Evolutionary conservation across 2,797 vertebrate species (phyloP).

Genomic region (Cyclura pinguis): DNA sequence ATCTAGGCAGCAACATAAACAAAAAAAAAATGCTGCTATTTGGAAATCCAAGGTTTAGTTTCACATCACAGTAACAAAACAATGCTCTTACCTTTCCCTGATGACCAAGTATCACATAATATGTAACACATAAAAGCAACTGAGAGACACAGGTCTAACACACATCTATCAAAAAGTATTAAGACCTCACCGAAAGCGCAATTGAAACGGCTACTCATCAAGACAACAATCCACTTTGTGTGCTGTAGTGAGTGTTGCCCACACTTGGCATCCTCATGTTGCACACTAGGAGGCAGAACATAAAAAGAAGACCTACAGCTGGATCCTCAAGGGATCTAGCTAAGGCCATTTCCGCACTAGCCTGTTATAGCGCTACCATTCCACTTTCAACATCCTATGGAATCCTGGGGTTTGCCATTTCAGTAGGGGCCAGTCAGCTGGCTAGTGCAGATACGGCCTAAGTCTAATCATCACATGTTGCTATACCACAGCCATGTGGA

Average conservation of each 20-base stretch:
- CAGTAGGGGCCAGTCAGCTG: too few relatives aligned
- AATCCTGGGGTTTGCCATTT: too few relatives aligned
- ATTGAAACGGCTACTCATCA: background rate
- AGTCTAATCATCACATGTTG: background rate
- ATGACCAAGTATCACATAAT: slow-evolving; percentile 24
- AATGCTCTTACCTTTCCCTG: background rate
- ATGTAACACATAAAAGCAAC: background rate
- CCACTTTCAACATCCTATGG: too few relatives aligned
- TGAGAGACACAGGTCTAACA: background rate
- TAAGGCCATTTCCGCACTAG: too few relatives aligned
- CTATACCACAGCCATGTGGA: background rate
- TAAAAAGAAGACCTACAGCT: background rate
- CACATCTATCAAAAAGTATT: background rate
- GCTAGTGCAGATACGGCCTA: background rate
- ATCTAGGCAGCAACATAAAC: slow-evolving; percentile 10
- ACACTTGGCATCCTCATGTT: background rate
- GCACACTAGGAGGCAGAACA: background rate
- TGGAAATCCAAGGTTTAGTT: slow-evolving; percentile 41
- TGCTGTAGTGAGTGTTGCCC: background rate
- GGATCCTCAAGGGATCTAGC: background rate
- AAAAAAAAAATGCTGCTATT: slow-evolving; percentile 44
- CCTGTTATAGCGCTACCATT: too few relatives aligned
- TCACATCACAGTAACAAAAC: slow-evolving; percentile 21
- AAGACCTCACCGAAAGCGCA: background rate
- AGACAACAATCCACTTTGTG: background rate